These are phyloP conservation scores for Yponomeuta plumbellus DNA, from an alignment of 2,888 invertebrate genomes.

Conservation along the genomic window DNA sequence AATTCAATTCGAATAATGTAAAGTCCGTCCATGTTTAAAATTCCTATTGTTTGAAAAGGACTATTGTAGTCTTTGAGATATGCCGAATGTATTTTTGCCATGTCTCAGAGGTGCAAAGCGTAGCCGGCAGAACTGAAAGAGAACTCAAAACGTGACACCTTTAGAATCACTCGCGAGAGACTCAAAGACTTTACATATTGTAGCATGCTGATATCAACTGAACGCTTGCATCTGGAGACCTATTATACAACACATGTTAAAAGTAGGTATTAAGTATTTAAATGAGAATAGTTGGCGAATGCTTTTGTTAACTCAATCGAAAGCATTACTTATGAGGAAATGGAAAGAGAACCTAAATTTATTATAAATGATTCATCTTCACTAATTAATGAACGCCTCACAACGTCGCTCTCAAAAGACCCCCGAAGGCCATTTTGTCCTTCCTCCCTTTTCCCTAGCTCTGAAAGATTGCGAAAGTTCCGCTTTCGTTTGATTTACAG, in stretches of 20 bases:
- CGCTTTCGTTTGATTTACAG: constrained; percentile 17
- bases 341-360: constrained; percentile 6
- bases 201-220: constrained; percentile 52
- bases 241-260: constrained; percentile 39
- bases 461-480: constrained; percentile 16
- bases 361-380: constrained; percentile 11
- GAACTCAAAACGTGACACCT: constrained; percentile 52
- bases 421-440: constrained; percentile 14
- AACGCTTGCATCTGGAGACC: constrained; percentile 43
- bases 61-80: constrained; percentile 31
- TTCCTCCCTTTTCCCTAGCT: constrained; percentile 4
- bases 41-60: constrained; percentile 7
- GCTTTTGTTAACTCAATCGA: not conserved
- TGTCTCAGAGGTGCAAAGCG: constrained; percentile 34
- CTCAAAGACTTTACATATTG: constrained; percentile 38
- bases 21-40: constrained; percentile 6
- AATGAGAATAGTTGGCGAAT: no score
- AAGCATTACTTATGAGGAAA: not conserved
- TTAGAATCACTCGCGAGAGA: constrained; percentile 34
- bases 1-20: not conserved
- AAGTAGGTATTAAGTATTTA: not conserved
- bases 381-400: constrained; percentile 15
- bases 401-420: not conserved
- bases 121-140: constrained; percentile 32
- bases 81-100: constrained; percentile 40